Evolutionary conservation across 2,888 invertebrate genomes (phyloP).

Genomic region (Pristionchus exspectatus): DNA sequence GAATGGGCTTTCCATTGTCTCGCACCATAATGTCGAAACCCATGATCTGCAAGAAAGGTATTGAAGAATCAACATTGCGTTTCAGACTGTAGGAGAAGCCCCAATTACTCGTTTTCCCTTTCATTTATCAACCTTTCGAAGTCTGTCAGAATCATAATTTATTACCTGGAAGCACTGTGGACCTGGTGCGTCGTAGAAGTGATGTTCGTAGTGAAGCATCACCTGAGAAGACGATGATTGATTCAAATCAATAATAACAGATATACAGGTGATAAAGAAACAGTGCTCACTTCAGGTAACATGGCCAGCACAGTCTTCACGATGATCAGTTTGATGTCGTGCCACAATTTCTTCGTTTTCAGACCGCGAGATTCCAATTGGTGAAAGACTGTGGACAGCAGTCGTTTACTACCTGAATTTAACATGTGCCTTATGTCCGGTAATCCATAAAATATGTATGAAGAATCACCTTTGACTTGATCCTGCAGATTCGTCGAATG

Average conservation of each 20-base stretch:
- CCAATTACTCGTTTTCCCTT: too few species aligned
- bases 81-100: too few species aligned
- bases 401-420: constrained; percentile 80
- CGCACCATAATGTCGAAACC: constrained; percentile 81
- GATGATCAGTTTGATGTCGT: constrained; percentile 80
- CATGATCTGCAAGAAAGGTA: constrained; percentile 79
- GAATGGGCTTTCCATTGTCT: constrained; percentile 80
- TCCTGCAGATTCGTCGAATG: constrained; percentile 76
- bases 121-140: too few species aligned
- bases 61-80: not conserved
- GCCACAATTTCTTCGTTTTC: constrained; percentile 80
- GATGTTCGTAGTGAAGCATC: constrained; percentile 80
- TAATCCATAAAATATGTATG: not conserved
- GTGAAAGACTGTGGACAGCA: constrained; percentile 80
- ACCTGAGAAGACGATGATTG: constrained; percentile 61
- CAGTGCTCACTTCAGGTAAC: constrained; percentile 78
- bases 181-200: constrained; percentile 75
- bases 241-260: not conserved
- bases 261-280: not conserved
- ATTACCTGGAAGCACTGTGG: constrained; percentile 82
- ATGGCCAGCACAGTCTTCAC: constrained; percentile 81
- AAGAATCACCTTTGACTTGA: constrained; percentile 71
- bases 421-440: not conserved
- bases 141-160: too few species aligned
- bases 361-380: constrained; percentile 78